These are phyloP conservation scores for Sarcophaga subvicina DNA, from an alignment of 2,888 invertebrate genomes.

Conservation along the genomic window DNA sequence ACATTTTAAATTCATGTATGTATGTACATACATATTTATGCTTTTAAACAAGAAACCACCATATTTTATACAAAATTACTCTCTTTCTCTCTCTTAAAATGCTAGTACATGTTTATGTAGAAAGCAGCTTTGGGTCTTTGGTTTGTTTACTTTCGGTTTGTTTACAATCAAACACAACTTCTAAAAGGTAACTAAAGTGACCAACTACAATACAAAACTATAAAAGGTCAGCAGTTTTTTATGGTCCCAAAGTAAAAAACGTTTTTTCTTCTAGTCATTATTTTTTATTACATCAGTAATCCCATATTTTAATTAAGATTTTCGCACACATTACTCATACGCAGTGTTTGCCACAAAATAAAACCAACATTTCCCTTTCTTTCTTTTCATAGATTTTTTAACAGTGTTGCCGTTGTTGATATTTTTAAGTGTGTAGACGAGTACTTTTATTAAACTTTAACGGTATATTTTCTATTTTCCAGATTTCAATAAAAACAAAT, in stretches of 20 bases:
- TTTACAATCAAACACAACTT: background rate
- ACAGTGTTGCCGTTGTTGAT: no score
- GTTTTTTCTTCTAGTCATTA: background rate
- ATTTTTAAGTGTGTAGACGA: no score
- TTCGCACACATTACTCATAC: background rate
- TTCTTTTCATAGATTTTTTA: no score
- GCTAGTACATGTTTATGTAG: no score
- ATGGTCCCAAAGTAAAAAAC: background rate
- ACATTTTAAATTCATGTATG: background rate
- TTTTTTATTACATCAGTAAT: background rate
- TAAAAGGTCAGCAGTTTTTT: no score
- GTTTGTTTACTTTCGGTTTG: constrained; percentile 10
- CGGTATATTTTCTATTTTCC: no score
- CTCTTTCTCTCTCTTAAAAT: no score
- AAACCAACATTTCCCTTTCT: no score
- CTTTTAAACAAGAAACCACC: background rate
- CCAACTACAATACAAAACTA: background rate
- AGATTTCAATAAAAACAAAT: no score
- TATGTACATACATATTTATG: background rate
- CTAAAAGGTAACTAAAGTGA: background rate
- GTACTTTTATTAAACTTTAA: no score
- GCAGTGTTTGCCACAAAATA: background rate
- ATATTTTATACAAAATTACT: no score
- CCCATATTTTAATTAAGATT: background rate
- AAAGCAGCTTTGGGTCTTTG: background rate